Percentiles rank a stretch among this genome's conserved stretches.
phyloP scores from a whole-genome alignment of 1,140 invertebrate species.

The Gonioctena quinquepunctata region DNA sequence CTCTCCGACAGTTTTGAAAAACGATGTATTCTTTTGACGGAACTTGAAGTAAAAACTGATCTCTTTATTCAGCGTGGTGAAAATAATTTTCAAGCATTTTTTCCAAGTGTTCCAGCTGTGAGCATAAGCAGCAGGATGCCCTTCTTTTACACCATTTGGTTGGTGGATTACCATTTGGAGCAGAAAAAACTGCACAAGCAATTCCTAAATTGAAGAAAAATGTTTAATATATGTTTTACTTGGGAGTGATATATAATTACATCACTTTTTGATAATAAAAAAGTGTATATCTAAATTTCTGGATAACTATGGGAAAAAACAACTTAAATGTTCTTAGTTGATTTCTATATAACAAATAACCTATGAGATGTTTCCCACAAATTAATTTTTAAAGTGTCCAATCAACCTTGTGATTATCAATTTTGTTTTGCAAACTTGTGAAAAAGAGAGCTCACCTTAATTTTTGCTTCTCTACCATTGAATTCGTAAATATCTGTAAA shows the following conservation, averaged over 20 bases:
- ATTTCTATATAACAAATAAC: no score
- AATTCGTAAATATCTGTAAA: constrained; percentile 39
- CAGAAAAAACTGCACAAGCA: constrained; percentile 43
- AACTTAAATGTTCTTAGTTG: no score
- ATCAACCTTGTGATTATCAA: no score
- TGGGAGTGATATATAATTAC: no score
- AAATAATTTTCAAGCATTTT: constrained; percentile 33
- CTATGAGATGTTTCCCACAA: no score
- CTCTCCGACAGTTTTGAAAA: constrained; percentile 26
- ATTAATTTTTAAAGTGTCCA: no score
- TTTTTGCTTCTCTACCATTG: constrained; percentile 23
- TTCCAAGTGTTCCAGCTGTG: constrained; percentile 42
- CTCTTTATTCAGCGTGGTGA: constrained; percentile 31
- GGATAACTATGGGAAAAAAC: no score
- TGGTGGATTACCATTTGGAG: constrained; percentile 48
- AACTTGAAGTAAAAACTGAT: constrained; percentile 29
- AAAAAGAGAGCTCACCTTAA: constrained; percentile 30
- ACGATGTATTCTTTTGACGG: constrained; percentile 25
- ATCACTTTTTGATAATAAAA: no score
- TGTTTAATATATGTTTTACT: no score
- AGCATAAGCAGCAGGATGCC: constrained; percentile 35
- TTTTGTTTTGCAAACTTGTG: background rate
- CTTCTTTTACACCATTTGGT: constrained; percentile 39
- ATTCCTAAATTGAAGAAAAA: constrained; percentile 32
- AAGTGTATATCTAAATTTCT: no score